These are phyloP conservation scores for Phainopepla nitens DNA, from an alignment of 2,113 vertebrate species.

Conservation along the genomic window DNA sequence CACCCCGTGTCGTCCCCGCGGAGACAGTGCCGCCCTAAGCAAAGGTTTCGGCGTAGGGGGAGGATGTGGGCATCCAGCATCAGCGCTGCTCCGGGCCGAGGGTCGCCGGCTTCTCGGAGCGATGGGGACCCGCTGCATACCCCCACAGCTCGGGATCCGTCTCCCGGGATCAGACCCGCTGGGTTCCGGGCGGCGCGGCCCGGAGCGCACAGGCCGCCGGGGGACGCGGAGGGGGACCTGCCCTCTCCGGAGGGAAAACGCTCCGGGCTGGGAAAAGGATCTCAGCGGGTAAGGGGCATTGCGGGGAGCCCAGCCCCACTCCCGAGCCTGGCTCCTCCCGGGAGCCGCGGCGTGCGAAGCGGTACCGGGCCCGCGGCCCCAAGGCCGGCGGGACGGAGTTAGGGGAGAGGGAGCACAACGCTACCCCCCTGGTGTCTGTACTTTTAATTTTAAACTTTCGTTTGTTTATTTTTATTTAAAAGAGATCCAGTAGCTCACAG, in stretches of 20 bases:
- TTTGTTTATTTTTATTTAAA: background rate
- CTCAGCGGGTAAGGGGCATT: background rate
- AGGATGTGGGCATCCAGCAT: background rate
- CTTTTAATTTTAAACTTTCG: background rate
- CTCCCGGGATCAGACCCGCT: background rate
- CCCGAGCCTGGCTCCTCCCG: background rate
- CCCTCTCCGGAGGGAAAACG: no score
- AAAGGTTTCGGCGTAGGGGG: background rate
- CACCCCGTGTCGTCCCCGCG: no score
- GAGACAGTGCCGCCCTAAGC: no score
- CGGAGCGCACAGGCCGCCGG: background rate
- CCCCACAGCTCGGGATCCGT: background rate
- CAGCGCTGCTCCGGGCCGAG: no score
- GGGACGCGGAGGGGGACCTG: background rate
- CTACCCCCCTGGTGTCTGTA: background rate
- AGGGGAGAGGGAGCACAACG: accelerated
- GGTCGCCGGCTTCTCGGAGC: background rate
- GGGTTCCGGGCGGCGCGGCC: background rate
- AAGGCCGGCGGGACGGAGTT: no score
- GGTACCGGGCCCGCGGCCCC: no score
- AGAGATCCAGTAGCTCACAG: background rate
- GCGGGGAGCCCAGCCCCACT: background rate
- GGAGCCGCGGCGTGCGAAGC: background rate
- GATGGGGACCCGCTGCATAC: background rate
- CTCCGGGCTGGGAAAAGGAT: background rate